Conservation (phyloP, 2,888 invertebrate genomes). For the Drosophila cracens region DNA sequence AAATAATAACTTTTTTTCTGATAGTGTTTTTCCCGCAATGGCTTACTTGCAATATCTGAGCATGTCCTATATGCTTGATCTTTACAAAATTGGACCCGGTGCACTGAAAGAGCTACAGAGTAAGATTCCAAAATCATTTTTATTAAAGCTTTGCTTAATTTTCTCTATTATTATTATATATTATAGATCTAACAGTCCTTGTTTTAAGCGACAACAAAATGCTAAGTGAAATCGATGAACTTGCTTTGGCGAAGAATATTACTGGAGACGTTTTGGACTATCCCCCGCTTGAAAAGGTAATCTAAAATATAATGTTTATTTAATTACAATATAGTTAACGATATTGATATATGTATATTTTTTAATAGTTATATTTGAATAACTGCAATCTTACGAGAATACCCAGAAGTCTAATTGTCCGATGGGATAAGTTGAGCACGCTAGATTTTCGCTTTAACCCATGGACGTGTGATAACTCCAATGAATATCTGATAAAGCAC, state of each 20-base stretch:
- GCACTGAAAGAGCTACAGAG: constrained; percentile 87
- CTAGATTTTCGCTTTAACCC: constrained; percentile 90
- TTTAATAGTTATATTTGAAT: constrained; percentile 88
- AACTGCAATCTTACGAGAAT: constrained; percentile 87
- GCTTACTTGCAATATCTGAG: constrained; percentile 88
- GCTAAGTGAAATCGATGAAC: constrained; percentile 87
- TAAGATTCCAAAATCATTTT: constrained; percentile 54
- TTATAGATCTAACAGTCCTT: constrained; percentile 86
- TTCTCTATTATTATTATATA: background rate
- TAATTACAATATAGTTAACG: background rate
- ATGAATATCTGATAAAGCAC: constrained; percentile 91
- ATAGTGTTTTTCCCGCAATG: constrained; percentile 88
- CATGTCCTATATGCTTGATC: constrained; percentile 88
- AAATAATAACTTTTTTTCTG: constrained; percentile 52
- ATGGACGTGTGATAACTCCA: constrained; percentile 92
- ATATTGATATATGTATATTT: background rate
- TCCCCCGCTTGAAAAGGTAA: constrained; percentile 88
- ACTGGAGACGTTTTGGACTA: constrained; percentile 86
- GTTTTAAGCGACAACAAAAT: constrained; percentile 88
- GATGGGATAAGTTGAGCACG: constrained; percentile 89
- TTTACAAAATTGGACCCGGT: constrained; percentile 86
- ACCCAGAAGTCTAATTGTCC: constrained; percentile 87
- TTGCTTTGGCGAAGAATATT: constrained; percentile 86
- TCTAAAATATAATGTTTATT: background rate
- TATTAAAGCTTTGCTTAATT: background rate